Evolutionary conservation across 2,113 vertebrate genomes (phyloP).

Genomic region (Antennarius striatus): DNA sequence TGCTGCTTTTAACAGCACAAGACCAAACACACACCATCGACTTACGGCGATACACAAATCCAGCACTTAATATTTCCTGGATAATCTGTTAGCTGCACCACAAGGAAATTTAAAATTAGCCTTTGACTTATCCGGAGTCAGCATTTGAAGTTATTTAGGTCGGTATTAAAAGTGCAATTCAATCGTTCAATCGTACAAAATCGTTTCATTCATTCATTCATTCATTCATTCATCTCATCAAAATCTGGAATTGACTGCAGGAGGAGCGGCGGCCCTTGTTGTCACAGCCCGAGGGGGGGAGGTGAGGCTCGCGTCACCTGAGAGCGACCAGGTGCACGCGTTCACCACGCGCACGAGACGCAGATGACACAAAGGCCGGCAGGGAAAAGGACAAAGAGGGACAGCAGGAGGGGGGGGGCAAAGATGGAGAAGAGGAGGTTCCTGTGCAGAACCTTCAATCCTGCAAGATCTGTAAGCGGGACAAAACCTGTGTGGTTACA

Average conservation of each 20-base stretch:
- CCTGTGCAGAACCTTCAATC: no score
- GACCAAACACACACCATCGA: slow-evolving; percentile 61
- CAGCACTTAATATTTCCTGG: slow-evolving; percentile 46
- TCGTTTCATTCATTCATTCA: slow-evolving; percentile 12
- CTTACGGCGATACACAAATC: slow-evolving; percentile 46
- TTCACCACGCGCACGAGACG: slow-evolving; percentile 43
- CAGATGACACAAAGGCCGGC: slow-evolving; percentile 46
- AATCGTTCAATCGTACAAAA: slow-evolving; percentile 1
- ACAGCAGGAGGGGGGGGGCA: not conserved
- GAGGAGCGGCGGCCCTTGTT: slow-evolving; percentile 60
- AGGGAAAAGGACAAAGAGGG: slow-evolving; percentile 46
- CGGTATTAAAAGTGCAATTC: not conserved
- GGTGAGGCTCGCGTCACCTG: slow-evolving; percentile 68
- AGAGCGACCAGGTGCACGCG: slow-evolving; percentile 54
- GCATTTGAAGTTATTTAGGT: not conserved
- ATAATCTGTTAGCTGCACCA: slow-evolving; percentile 49
- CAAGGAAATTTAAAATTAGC: slow-evolving; percentile 41
- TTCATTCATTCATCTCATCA: slow-evolving; percentile 50
- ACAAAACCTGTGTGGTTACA: not conserved
- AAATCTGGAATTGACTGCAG: slow-evolving; percentile 41
- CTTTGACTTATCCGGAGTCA: slow-evolving; percentile 7
- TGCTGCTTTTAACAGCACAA: slow-evolving; percentile 68
- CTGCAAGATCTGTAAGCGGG: no score
- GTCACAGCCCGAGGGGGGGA: slow-evolving; percentile 64
- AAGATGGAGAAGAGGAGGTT: no score